Percentiles rank a stretch among this genome's conserved stretches.
These are phyloP conservation scores for Poliocrania exsul DNA, from an alignment of 2,797 vertebrate species.

Conservation along the genomic window DNA sequence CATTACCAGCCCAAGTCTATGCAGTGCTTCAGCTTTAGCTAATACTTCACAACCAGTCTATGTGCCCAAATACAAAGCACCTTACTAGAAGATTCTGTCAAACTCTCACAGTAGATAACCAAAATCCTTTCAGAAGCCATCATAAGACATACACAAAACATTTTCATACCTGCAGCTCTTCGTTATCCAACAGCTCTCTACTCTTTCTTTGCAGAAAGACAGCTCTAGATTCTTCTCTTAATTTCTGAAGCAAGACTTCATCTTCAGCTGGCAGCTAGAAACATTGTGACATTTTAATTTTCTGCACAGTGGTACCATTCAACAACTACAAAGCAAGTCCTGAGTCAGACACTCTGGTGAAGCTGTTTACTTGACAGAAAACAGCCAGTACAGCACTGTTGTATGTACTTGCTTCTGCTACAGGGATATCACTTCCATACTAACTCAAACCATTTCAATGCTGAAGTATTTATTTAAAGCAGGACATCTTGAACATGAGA, in stretches of 20 bases:
- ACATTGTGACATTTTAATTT: background rate
- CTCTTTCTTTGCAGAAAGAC: constrained; percentile 99
- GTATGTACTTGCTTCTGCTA: background rate
- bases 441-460: background rate
- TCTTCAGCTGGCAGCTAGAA: constrained; percentile 94
- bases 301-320: background rate
- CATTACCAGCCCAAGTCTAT: background rate
- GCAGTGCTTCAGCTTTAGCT: background rate
- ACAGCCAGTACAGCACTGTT: background rate
- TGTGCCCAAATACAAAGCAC: background rate
- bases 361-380: background rate
- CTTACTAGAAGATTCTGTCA: background rate
- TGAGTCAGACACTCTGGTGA: accelerated
- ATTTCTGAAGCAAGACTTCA: constrained; percentile 94
- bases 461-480: background rate
- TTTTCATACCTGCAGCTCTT: constrained; percentile 91
- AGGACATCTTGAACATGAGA: background rate
- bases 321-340: background rate
- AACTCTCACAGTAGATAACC: background rate
- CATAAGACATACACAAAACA: background rate
- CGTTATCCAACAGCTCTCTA: constrained; percentile 94
- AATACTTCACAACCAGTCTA: background rate
- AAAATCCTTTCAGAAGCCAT: background rate
- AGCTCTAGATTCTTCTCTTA: constrained; percentile 96
- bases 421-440: background rate